Evolutionary conservation across 1,140 invertebrate genomes (phyloP).

Genomic region (Paramacrobiotus metropolitanus): DNA sequence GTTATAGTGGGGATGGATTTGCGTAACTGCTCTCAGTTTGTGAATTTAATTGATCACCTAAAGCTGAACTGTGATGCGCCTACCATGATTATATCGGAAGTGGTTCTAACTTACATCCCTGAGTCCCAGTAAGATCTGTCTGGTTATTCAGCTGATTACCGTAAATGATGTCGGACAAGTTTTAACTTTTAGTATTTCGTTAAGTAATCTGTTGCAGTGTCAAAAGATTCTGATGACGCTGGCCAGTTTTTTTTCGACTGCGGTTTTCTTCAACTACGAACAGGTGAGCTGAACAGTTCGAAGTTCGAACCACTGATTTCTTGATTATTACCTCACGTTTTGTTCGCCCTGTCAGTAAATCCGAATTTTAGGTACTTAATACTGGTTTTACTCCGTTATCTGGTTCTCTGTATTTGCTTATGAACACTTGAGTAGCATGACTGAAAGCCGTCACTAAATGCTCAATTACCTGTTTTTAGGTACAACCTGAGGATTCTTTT

Average conservation of each 20-base stretch:
- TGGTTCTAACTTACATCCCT: slow-evolving; percentile 26
- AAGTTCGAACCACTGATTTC: too few species aligned
- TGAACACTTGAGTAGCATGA: too few species aligned
- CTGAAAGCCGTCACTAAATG: too few species aligned
- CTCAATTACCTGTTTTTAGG: too few species aligned
- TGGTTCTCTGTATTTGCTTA: too few species aligned
- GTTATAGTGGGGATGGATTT: background rate
- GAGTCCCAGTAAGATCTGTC: slow-evolving; percentile 16
- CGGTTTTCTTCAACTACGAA: slow-evolving; percentile 27
- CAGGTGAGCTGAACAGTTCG: slow-evolving; percentile 26
- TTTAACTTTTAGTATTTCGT: slow-evolving; percentile 4
- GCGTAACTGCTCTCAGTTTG: background rate
- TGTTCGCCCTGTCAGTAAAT: too few species aligned
- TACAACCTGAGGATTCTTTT: too few species aligned
- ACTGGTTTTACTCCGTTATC: too few species aligned
- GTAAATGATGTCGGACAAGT: slow-evolving; percentile 11
- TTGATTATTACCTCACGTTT: too few species aligned
- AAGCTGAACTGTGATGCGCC: slow-evolving; percentile 18
- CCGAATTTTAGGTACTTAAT: too few species aligned
- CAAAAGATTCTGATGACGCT: slow-evolving; percentile 23
- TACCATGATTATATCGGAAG: slow-evolving; percentile 27
- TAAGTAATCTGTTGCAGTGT: slow-evolving; percentile 19
- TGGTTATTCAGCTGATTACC: background rate
- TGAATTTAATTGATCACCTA: background rate
- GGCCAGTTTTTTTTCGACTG: slow-evolving; percentile 20